phyloP scores from a whole-genome alignment of 2,888 invertebrate genomes.

The Drosophila anomalata region DNA sequence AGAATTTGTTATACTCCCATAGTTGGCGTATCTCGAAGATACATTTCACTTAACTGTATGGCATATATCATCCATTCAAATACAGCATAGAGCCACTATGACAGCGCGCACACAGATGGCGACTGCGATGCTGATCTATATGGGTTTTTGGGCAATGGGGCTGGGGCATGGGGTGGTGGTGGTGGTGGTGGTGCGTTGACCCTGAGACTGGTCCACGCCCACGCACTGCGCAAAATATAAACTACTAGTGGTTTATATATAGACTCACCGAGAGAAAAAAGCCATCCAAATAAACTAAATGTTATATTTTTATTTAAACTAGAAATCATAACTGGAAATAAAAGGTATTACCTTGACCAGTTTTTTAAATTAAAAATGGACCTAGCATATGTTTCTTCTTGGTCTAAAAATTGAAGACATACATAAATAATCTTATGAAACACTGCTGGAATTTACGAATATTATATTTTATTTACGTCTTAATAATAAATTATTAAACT shows the following conservation, averaged over 20 bases:
- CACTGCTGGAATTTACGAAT: neutral
- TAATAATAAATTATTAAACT: neutral
- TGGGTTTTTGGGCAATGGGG: constrained; percentile 22
- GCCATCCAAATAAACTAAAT: constrained; percentile 16
- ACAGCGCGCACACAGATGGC: constrained; percentile 56
- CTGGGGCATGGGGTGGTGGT: constrained; percentile 21
- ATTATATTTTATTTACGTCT: constrained; percentile 1
- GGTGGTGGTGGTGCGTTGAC: constrained; percentile 66
- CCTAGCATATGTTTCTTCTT: neutral
- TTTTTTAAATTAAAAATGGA: neutral
- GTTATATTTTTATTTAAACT: neutral
- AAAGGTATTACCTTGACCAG: constrained; percentile 12
- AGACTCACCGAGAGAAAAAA: constrained; percentile 27
- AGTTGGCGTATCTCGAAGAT: constrained; percentile 65
- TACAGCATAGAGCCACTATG: constrained; percentile 48
- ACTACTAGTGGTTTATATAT: constrained; percentile 57
- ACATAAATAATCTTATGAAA: neutral
- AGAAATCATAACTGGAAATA: neutral
- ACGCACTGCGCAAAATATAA: constrained; percentile 72
- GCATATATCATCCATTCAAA: constrained; percentile 70
- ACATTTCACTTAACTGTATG: constrained; percentile 76
- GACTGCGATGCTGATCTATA: constrained; percentile 29
- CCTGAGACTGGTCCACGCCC: constrained; percentile 73
- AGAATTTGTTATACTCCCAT: constrained; percentile 48
- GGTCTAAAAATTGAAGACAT: neutral